Base-by-base conservation (phyloP, 2,888 invertebrate genomes). In the Lasioglossum villosulum region DNA sequence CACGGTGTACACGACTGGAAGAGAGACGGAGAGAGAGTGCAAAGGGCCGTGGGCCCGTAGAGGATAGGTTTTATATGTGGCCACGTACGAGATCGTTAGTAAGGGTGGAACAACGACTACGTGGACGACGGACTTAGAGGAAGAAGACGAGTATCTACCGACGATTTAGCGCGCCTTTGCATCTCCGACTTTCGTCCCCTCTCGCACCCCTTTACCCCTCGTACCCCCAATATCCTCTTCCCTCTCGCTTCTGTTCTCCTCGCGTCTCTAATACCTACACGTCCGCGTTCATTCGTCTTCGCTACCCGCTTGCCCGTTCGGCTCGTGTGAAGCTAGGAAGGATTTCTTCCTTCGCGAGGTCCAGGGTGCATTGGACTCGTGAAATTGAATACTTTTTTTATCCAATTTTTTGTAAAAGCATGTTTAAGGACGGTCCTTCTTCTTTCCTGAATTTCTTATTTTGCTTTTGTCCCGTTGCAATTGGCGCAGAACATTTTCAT, bases 51-150 rank as follows among this genome's bases (percentile, higher is more conserved):
- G 72, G 6, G 66, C 52, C 48, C 42, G 80, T 27, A 74, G 37
- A 82, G 81, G 86, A 89, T 74, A 74, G 78, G 27, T 63, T 78
- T 79, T 79, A 48, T 83, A 89, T 68, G 88, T 78, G 82, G 83
- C 79, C 87, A 88, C 88, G 89, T 92, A 92, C 92, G 91, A 93
- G 93, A 93, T 94, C 93, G 93, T 94, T 94, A 93, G 93, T 89
- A 89, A 89, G 90, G 91, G 88, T 90, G 90, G 90, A 89, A 91
- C 89, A 88, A 90, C 88, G 86, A 80, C 84, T 79, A 78, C 75
- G 84, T 74, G 78, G 84, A 83, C 84, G 86, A 82, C 82, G 83
- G 63, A 84, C 78, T 78, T 4, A 75, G 30, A 84, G 78, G 71
- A 87, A 80, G 89, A 87, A 86, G 86, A 90, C 86, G 79, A 81